A percentile compares a stretch with the other conserved stretches of the same genome.
Conservation (phyloP, 92 coral and sea anemone species). For the Diadumene lineata region DNA sequence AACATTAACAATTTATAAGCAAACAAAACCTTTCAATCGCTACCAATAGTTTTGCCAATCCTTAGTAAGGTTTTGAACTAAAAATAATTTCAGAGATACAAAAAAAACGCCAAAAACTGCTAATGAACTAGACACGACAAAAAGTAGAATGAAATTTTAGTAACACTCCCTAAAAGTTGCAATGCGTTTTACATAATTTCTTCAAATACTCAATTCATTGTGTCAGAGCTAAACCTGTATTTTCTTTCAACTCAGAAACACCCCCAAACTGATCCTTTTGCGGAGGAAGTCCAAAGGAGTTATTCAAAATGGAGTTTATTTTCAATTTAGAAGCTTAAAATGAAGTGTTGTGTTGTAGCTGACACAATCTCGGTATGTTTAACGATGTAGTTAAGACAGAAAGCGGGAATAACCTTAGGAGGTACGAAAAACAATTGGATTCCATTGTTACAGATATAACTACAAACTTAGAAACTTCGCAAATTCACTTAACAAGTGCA, state of each 20-base stretch:
- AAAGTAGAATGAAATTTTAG: no score
- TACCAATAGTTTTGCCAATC: no score
- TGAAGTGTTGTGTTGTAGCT: background rate
- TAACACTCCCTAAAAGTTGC: no score
- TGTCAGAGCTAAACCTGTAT: no score
- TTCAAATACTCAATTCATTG: no score
- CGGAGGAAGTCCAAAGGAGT: no score
- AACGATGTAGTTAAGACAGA: constrained; percentile 4
- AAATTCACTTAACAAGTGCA: constrained; percentile 17
- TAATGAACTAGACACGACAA: constrained; percentile 5
- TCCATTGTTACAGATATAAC: constrained; percentile 15
- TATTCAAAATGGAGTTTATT: background rate
- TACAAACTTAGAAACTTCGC: constrained; percentile 22
- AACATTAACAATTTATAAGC: constrained; percentile 13
- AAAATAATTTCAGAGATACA: background rate
- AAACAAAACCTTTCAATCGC: background rate
- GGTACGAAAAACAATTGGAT: constrained; percentile 22
- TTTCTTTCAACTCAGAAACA: no score
- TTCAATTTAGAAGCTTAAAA: background rate
- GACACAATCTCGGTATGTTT: background rate
- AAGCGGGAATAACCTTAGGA: constrained; percentile 11
- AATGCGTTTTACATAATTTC: no score
- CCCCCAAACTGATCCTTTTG: no score
- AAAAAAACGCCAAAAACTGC: constrained; percentile 3
- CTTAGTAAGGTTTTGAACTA: background rate